Evolutionary conservation across 2,113 vertebrate genomes (phyloP).

Genomic region (Narcine bancroftii): DNA sequence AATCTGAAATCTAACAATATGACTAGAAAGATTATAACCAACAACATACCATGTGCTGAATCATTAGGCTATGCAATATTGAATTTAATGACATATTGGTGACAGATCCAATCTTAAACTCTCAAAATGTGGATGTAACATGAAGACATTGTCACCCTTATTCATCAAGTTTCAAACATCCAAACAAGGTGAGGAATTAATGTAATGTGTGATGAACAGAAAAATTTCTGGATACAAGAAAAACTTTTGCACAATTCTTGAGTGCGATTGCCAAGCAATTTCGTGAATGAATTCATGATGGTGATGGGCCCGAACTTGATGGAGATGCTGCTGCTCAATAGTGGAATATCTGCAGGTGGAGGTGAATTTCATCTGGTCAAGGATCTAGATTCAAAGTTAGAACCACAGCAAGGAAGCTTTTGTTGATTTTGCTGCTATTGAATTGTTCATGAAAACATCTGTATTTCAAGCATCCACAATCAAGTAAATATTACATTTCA

Average conservation of each 20-base stretch:
- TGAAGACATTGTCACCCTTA: neutral
- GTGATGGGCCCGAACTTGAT: too few relatives aligned
- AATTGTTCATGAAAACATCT: neutral
- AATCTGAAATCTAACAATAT: too few relatives aligned
- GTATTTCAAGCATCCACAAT: too few relatives aligned
- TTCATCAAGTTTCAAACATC: neutral
- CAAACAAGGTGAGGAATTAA: neutral
- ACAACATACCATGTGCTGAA: neutral
- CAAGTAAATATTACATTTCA: neutral
- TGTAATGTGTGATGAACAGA: neutral
- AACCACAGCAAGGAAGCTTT: neutral
- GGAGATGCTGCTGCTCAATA: too few relatives aligned
- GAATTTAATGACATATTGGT: neutral
- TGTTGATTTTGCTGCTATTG: neutral
- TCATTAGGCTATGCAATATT: neutral
- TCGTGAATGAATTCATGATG: neutral
- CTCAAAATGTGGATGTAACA: neutral
- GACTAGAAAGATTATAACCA: neutral
- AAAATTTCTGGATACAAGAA: neutral
- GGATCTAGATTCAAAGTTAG: neutral
- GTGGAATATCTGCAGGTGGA: too few relatives aligned
- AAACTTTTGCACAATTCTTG: neutral
- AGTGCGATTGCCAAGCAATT: neutral
- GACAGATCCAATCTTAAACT: neutral
- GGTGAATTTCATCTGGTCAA: neutral